These are phyloP conservation scores for Pachypanchax playfairii DNA, from an alignment of 2,113 vertebrate genomes.

Conservation along the genomic window DNA sequence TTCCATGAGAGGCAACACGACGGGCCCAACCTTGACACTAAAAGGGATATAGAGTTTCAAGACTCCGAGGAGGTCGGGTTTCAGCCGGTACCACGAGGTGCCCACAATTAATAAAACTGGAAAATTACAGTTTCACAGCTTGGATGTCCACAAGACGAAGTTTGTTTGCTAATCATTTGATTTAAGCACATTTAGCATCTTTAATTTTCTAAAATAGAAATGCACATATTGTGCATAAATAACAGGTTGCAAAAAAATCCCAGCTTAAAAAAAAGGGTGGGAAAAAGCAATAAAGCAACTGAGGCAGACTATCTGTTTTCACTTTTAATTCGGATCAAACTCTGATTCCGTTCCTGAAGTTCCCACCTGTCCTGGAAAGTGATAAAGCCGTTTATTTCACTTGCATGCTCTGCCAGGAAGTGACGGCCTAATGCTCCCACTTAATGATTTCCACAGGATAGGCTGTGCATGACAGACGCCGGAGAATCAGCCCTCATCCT, in stretches of 20 bases:
- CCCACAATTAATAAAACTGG: conserved; percentile 64
- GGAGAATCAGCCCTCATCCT: conserved; percentile 61
- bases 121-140: conserved; percentile 48
- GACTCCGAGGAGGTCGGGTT: conserved; percentile 66
- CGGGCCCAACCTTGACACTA: conserved; percentile 69
- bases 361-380: conserved; percentile 65
- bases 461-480: conserved; percentile 72
- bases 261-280: background rate
- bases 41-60: conserved; percentile 78
- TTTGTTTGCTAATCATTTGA: no score
- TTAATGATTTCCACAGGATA: conserved; percentile 82
- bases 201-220: no score
- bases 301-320: conserved; percentile 39
- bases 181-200: no score
- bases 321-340: conserved; percentile 43
- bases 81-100: conserved; percentile 67
- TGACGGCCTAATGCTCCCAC: conserved; percentile 74
- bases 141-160: conserved; percentile 6
- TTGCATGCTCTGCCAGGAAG: conserved; percentile 70
- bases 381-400: conserved; percentile 71
- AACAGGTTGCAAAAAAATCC: no score
- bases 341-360: conserved; percentile 30
- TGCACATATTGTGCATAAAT: no score
- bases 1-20: conserved; percentile 68
- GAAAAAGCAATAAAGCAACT: no score